Conservation (phyloP, 2,113 vertebrate species). For the Corydoras sp. region DNA sequence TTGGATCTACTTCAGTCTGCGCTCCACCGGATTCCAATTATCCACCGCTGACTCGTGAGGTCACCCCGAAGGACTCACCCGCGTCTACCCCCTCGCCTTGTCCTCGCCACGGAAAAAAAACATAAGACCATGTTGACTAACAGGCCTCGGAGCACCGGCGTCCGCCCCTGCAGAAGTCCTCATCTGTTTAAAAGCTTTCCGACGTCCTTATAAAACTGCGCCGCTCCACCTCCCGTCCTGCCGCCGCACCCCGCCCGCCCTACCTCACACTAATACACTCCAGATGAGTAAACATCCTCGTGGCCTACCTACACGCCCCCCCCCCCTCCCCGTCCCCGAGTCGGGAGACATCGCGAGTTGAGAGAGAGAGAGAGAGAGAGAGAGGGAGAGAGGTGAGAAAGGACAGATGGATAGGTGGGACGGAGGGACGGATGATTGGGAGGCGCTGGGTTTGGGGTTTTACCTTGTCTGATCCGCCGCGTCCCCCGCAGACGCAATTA, state of each 20-base stretch:
- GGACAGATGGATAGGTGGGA: conserved; percentile 69
- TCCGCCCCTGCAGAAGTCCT: too few species aligned
- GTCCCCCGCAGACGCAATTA: conserved; percentile 64
- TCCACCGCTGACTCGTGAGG: too few species aligned
- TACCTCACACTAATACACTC: conserved; percentile 86
- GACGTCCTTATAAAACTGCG: too few species aligned
- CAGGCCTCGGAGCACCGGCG: too few species aligned
- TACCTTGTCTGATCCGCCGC: conserved; percentile 58
- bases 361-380: conserved; percentile 48
- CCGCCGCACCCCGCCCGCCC: conserved; percentile 34
- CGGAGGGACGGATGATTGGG: conserved; percentile 59
- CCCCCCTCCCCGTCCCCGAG: conserved; percentile 53
- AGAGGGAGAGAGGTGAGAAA: conserved; percentile 46
- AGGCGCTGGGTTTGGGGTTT: conserved; percentile 60
- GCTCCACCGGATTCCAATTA: too few species aligned
- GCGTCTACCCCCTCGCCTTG: too few species aligned
- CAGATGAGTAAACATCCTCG: conserved; percentile 96
- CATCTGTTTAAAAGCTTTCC: too few species aligned
- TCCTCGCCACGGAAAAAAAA: too few species aligned
- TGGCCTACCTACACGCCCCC: conserved; percentile 75
- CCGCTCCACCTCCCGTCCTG: too few species aligned
- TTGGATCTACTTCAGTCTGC: too few species aligned
- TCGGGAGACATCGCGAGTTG: conserved; percentile 56
- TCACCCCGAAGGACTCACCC: too few species aligned
- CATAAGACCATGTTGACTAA: too few species aligned